Percentiles rank a stretch among this genome's conserved stretches.
These are phyloP conservation scores for Penaeus monodon DNA, from an alignment of 2,888 invertebrate genomes.

Conservation along the genomic window DNA sequence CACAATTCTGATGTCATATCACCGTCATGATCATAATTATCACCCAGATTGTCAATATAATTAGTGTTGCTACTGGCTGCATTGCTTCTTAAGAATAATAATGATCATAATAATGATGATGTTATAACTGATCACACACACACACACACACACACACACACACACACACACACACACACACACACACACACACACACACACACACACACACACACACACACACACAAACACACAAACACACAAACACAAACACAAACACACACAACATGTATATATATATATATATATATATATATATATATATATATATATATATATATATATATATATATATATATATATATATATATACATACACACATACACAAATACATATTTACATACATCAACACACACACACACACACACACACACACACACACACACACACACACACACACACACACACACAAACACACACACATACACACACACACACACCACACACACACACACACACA, in stretches of 20 bases:
- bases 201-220: neutral
- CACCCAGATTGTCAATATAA: too few species aligned
- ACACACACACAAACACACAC: too few species aligned
- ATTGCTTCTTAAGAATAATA: too few species aligned
- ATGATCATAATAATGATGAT: too few species aligned
- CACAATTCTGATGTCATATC: too few species aligned
- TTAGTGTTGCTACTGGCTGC: too few species aligned
- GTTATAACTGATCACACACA: neutral
- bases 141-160: slow-evolving; percentile 3
- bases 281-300: neutral
- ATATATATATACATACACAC: neutral
- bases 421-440: too few species aligned
- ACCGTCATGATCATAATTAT: too few species aligned
- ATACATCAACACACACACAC: too few species aligned
- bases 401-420: too few species aligned
- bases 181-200: neutral
- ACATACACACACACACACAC: too few species aligned
- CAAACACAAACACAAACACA: neutral
- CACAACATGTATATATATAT: neutral
- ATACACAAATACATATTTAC: neutral
- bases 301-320: neutral
- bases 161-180: slow-evolving; percentile 7
- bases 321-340: slow-evolving; percentile 8
- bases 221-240: slow-evolving; percentile 1
- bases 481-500: too few species aligned